Evolutionary conservation across 2,797 vertebrate genomes (phyloP).

Genomic region (Ibycter americanus): DNA sequence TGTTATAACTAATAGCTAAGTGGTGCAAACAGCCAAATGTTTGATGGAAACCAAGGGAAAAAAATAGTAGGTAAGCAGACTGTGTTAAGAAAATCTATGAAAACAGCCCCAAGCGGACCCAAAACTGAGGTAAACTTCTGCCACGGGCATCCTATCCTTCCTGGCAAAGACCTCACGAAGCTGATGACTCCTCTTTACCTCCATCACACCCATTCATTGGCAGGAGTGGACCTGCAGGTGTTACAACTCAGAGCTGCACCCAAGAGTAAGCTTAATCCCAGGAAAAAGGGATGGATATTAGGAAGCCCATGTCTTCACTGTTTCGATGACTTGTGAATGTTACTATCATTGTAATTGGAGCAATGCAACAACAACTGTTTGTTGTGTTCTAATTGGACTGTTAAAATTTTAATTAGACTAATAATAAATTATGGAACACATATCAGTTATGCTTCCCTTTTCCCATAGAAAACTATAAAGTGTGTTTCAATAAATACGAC

Average conservation of each 20-base stretch:
- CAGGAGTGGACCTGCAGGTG: not conserved
- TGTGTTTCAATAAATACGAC: not conserved
- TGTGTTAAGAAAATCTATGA: not conserved
- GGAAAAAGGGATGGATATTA: not conserved
- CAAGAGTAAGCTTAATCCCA: not conserved
- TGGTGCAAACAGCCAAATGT: not conserved
- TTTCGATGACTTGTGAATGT: not conserved
- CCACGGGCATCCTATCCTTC: not conserved
- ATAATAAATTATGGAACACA: not conserved
- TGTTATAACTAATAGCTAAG: not conserved
- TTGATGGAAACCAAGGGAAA: not conserved
- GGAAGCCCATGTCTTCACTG: not conserved
- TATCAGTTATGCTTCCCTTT: not conserved
- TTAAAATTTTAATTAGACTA: not conserved
- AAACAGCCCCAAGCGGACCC: not conserved
- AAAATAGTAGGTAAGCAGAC: not conserved
- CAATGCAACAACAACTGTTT: not conserved
- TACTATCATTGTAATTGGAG: not conserved
- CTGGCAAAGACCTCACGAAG: not conserved
- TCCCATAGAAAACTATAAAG: not conserved
- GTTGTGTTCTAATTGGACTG: not conserved
- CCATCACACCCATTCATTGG: rapidly evolving
- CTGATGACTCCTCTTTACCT: not conserved
- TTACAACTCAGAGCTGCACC: rapidly evolving
- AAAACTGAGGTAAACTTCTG: not conserved